These are phyloP conservation scores for Pristionchus exspectatus DNA, from an alignment of 2,888 invertebrate species.

Conservation along the genomic window DNA sequence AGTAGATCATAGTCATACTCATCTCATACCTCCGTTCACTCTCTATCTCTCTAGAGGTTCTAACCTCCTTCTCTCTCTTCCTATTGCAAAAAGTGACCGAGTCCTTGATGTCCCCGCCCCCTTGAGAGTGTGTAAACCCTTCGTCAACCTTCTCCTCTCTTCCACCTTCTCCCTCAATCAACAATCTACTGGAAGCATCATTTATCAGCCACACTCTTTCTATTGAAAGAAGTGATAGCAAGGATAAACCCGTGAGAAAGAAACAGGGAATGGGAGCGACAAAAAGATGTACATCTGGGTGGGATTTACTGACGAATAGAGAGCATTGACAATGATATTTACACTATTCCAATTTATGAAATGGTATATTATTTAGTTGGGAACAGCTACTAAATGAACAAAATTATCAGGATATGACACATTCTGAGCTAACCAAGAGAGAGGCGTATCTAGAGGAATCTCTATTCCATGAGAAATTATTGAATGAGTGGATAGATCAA, in stretches of 20 bases:
- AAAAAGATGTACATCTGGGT: constrained; percentile 3
- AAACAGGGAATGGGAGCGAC: not conserved
- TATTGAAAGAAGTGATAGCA: not conserved
- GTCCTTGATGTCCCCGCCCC: constrained; percentile 13
- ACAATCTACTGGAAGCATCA: constrained; percentile 43
- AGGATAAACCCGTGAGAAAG: constrained; percentile 34
- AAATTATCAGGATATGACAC: constrained; percentile 99
- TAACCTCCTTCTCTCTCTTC: not conserved
- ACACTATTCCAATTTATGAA: not conserved
- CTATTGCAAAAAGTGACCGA: constrained; percentile 50
- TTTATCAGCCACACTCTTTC: constrained; percentile 37
- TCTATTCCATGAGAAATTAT: constrained; percentile 91
- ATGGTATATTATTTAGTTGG: not conserved
- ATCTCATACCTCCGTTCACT: constrained; percentile 38
- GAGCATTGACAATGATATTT: not conserved
- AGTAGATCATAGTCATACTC: not conserved
- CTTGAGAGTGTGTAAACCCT: constrained; percentile 44
- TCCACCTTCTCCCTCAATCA: constrained; percentile 21
- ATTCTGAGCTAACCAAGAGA: constrained; percentile 98
- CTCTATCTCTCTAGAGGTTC: not conserved
- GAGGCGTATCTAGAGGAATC: constrained; percentile 90
- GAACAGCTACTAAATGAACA: constrained; percentile 83
- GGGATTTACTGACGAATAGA: not conserved
- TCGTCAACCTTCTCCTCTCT: constrained; percentile 15
- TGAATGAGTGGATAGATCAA: constrained; percentile 47